phyloP scores from a whole-genome alignment of 1,140 invertebrate genomes.

The Drosophila pachea region DNA sequence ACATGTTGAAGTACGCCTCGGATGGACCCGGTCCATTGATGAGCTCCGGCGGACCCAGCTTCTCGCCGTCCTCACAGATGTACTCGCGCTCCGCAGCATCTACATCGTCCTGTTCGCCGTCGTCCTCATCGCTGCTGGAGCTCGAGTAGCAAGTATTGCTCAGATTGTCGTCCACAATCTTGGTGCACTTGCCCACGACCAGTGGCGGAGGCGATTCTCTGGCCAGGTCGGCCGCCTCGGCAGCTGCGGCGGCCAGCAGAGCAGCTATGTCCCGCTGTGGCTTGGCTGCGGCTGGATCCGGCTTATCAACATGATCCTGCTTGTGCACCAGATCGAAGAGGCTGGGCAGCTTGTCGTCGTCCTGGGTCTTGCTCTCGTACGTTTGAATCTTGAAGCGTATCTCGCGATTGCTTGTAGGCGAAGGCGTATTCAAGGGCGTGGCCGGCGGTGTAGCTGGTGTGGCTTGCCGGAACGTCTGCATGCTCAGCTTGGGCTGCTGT shows the following conservation, averaged over 20 bases:
- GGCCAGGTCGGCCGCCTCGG: slow-evolving; percentile 55
- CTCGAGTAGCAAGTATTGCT: slow-evolving; percentile 64
- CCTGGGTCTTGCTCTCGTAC: slow-evolving; percentile 68
- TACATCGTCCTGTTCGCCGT: slow-evolving; percentile 57
- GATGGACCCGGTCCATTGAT: slow-evolving; percentile 76
- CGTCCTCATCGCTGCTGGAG: slow-evolving; percentile 74
- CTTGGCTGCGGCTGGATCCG: slow-evolving; percentile 18
- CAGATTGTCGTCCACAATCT: slow-evolving; percentile 58
- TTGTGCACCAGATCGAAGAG: slow-evolving; percentile 86
- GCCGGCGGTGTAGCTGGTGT: slow-evolving; percentile 21
- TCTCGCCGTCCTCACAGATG: slow-evolving; percentile 75
- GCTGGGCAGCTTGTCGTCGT: slow-evolving; percentile 80
- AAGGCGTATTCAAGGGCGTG: slow-evolving; percentile 59
- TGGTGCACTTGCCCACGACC: slow-evolving; percentile 72
- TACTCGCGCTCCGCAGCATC: slow-evolving; percentile 67
- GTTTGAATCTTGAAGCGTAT: slow-evolving; percentile 77
- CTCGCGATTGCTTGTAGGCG: slow-evolving; percentile 58
- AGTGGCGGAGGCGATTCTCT: slow-evolving; percentile 64
- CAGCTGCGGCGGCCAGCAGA: slow-evolving; percentile 57
- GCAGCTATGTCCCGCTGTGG: slow-evolving; percentile 45
- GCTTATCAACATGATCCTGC: slow-evolving; percentile 44
- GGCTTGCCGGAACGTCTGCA: slow-evolving; percentile 72
- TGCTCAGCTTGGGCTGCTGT: slow-evolving; percentile 56
- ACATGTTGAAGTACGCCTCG: slow-evolving; percentile 77
- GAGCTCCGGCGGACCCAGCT: slow-evolving; percentile 75